Percentiles rank a stretch among this genome's conserved stretches.
These are phyloP conservation scores for Drosophila ogumai DNA, from an alignment of 1,140 invertebrate genomes.

Conservation along the genomic window DNA sequence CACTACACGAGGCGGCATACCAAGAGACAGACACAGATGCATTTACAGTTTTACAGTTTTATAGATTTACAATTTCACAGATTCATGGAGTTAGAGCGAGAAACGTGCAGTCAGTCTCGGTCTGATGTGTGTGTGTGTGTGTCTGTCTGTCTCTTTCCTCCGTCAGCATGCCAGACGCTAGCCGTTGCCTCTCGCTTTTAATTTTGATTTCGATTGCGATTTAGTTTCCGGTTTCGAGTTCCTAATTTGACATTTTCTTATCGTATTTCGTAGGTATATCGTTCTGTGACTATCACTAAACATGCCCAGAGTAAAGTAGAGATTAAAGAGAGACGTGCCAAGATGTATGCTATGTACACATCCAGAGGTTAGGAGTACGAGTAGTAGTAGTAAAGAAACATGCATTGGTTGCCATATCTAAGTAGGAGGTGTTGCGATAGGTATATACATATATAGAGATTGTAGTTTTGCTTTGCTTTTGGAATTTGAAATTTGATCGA, in stretches of 20 bases:
- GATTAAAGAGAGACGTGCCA: slow-evolving; percentile 52
- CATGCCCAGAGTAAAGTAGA: slow-evolving; percentile 56
- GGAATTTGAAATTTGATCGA: slow-evolving; percentile 69
- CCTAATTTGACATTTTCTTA: slow-evolving; percentile 1
- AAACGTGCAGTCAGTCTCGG: slow-evolving; percentile 41
- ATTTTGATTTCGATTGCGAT: slow-evolving; percentile 1
- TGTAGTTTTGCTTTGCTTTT: slow-evolving; percentile 70
- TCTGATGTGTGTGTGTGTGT: slow-evolving; percentile 14
- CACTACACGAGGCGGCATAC: slow-evolving; percentile 43
- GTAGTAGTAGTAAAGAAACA: slow-evolving; percentile 59
- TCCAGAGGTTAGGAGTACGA: slow-evolving; percentile 41
- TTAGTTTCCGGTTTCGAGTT: background rate
- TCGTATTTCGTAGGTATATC: slow-evolving; percentile 22
- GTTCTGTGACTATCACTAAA: slow-evolving; percentile 61
- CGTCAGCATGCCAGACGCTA: slow-evolving; percentile 15
- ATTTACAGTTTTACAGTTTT: slow-evolving; percentile 1
- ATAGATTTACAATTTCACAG: background rate
- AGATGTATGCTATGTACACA: slow-evolving; percentile 49
- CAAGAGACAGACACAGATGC: slow-evolving; percentile 46
- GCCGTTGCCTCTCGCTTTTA: slow-evolving; percentile 13
- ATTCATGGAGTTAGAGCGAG: slow-evolving; percentile 14
- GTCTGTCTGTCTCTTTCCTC: slow-evolving; percentile 29
- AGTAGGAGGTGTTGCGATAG: slow-evolving; percentile 49
- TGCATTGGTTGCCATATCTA: slow-evolving; percentile 65
- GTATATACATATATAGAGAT: slow-evolving; percentile 52